Evolutionary conservation across 2,888 invertebrate species (phyloP), one percentile per base, ranked within the genome.

Genomic region (Buathra laborator): DNA sequence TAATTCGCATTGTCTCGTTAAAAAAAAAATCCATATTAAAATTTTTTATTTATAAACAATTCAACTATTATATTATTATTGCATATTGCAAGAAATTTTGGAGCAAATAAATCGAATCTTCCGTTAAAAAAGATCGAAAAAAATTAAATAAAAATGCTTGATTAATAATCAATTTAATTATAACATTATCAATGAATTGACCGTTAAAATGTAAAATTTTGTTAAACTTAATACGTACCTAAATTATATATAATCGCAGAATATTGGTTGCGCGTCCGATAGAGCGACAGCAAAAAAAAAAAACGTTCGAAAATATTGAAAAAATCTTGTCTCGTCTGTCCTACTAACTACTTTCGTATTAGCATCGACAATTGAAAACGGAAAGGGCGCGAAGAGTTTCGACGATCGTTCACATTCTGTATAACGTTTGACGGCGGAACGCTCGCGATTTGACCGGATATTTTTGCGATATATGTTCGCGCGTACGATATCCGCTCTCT

Each of bases 391-490:
- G 32, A 78, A 78, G 37, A 53, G 46, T 16, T 66, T 78, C 67
- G 19, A 43, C 68, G 62, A 74, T 64, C 56, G 48, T 78, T 84
- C 84, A 84, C 84, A 84, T 84, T 48, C 74, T 84, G 81, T 24
- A 81, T 10, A 62, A 48, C 48, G 44, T 71, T 68, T 43, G 12
- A 6, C 29, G 5, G 59, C 9, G 53, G 10, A 32, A 29, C 53
- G 64, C 68, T 72, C 59, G 56, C 78, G 66, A 53, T 62, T 72
- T 56, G 62, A 64, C 66, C 77, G 76, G 59, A 56, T 46, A 67
- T 29, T 76, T 66, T 72, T 59, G 71, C 68, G 67, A 71, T 59
- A 7, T 48, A 48, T 76, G 14, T n/a, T 64, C 62, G 53, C 72
- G 53, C 72, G 64, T 64, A 68, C 51, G 79, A 62, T 81, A 71